Conservation (phyloP, 1,140 invertebrate species). For the Drosophila punjabiensis region DNA sequence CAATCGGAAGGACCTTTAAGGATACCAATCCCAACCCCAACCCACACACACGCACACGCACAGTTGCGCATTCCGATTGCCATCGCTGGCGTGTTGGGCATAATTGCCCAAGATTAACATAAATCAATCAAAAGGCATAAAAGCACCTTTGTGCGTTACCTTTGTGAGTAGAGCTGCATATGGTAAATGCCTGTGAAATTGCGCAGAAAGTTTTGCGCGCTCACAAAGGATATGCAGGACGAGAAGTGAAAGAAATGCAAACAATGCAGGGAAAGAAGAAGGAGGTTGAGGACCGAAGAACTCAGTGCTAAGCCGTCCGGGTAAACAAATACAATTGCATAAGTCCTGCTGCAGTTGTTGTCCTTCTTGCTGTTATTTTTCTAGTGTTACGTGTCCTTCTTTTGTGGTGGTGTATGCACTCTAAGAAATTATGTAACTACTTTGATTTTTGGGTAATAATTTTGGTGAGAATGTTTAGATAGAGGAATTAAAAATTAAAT, state of each 20-base stretch:
- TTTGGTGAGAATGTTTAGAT: not conserved
- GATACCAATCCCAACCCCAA: not conserved
- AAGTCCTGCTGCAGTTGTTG: conserved; percentile 63
- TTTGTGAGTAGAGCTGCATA: conserved; percentile 22
- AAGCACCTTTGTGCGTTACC: conserved; percentile 25
- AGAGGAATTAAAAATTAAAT: not conserved
- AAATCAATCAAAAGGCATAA: conserved; percentile 69
- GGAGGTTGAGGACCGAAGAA: conserved; percentile 12
- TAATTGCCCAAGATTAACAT: conserved; percentile 74
- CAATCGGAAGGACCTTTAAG: conserved; percentile 28
- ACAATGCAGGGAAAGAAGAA: conserved; percentile 36
- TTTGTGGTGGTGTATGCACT: conserved; percentile 27
- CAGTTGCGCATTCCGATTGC: not conserved
- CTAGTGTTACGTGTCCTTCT: conserved; percentile 25
- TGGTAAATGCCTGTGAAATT: conserved; percentile 70
- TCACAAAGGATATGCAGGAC: conserved; percentile 36
- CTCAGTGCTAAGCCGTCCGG: conserved; percentile 45
- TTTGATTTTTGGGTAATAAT: not conserved
- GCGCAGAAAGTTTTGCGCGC: conserved; percentile 51
- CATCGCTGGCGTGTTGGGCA: conserved; percentile 41
- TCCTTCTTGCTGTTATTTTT: conserved; percentile 40
- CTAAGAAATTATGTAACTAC: not conserved
- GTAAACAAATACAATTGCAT: conserved; percentile 79
- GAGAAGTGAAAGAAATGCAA: conserved; percentile 63
- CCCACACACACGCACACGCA: not conserved